A percentile compares a stretch with the other conserved stretches of the same genome.
Evolutionary conservation across 1,140 invertebrate species (phyloP).

Genomic region (Oryctes rhinoceros): DNA sequence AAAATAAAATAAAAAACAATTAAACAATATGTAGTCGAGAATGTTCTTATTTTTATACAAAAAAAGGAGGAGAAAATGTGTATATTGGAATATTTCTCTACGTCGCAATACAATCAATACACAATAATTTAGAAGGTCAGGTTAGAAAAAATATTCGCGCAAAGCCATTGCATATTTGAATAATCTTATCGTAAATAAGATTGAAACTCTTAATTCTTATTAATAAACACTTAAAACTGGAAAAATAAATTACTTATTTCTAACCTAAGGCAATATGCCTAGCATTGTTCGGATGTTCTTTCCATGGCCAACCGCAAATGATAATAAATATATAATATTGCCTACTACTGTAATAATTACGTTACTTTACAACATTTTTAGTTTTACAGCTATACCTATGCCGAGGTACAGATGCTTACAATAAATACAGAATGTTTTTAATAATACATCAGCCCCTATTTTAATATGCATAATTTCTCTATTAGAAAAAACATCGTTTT

Average conservation of each 20-base stretch:
- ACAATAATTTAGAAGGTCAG: not conserved
- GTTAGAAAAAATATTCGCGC: too few relatives aligned
- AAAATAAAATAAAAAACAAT: not conserved
- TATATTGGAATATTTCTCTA: not conserved
- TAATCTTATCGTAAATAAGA: too few relatives aligned
- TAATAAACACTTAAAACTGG: too few relatives aligned
- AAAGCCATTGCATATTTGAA: too few relatives aligned
- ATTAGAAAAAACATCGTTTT: not conserved
- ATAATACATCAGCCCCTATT: not conserved
- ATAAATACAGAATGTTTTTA: not conserved
- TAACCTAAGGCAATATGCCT: too few relatives aligned
- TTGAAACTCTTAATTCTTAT: too few relatives aligned
- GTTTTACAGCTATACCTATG: not conserved
- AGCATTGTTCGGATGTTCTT: too few relatives aligned
- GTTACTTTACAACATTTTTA: conserved; percentile 2
- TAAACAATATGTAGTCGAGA: not conserved
- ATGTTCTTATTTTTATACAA: too few relatives aligned
- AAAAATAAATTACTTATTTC: too few relatives aligned
- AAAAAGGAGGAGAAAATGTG: not conserved
- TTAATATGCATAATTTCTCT: not conserved
- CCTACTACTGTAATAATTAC: conserved; percentile 2
- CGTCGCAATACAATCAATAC: not conserved
- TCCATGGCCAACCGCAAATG: too few relatives aligned
- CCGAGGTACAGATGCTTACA: not conserved
- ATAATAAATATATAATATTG: conserved; percentile 18